Conservation (phyloP, 23 tunicate species). For the Styela clava region DNA sequence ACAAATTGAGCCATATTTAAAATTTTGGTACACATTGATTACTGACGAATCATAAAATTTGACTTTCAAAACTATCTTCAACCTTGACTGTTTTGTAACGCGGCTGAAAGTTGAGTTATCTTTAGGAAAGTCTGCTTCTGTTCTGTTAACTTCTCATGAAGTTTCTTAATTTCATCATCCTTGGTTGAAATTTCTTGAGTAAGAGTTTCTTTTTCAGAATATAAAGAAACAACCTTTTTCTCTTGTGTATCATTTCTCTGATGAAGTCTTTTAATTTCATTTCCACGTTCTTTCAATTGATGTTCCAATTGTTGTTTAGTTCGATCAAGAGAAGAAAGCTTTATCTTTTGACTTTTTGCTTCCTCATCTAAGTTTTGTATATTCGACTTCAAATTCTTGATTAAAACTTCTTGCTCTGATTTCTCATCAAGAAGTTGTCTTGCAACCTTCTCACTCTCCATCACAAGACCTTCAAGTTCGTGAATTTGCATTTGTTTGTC, state of each 20-base stretch:
- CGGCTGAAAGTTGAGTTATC: conserved; percentile 67
- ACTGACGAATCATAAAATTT: too few species aligned
- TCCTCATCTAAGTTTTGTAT: conserved; percentile 50
- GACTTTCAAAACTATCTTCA: too few species aligned
- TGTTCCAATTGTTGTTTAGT: conserved; percentile 50
- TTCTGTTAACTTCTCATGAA: conserved; percentile 38
- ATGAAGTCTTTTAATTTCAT: conserved; percentile 46
- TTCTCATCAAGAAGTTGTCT: conserved; percentile 49
- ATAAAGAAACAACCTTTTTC: conserved; percentile 17
- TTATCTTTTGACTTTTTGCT: conserved; percentile 48
- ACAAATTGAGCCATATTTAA: too few species aligned
- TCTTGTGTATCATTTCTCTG: conserved; percentile 19
- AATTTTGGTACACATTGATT: too few species aligned
- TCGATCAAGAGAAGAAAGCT: conserved; percentile 38
- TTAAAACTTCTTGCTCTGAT: conserved; percentile 27
- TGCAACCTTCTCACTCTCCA: conserved; percentile 48
- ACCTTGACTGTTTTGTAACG: conserved; percentile 37
- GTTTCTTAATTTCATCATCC: not conserved
- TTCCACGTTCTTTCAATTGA: conserved; percentile 35
- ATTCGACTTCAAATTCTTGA: conserved; percentile 21
- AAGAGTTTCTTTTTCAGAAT: conserved; percentile 4
- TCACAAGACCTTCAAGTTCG: conserved; percentile 56
- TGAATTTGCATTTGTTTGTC: conserved; percentile 55
- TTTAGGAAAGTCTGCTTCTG: conserved; percentile 56
- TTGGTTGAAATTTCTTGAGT: not conserved